Percentiles rank a stretch among this genome's conserved stretches.
Conservation (phyloP, 1,140 invertebrate species). For the Cryptotermes secundus region DNA sequence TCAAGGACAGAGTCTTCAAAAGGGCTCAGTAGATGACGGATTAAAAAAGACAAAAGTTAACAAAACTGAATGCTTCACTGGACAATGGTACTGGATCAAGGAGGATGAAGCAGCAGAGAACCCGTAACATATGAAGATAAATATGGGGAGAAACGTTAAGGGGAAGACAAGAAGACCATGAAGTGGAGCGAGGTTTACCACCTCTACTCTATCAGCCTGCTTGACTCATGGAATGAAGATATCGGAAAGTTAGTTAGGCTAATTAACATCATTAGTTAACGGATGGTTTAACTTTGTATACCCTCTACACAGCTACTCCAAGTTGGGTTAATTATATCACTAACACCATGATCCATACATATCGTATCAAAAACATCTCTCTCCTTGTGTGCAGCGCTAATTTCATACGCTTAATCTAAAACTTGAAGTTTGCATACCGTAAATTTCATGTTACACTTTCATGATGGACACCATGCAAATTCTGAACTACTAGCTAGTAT, state of each 20-base stretch:
- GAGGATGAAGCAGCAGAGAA: background rate
- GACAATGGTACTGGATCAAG: background rate
- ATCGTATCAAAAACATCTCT: slow-evolving; percentile 1
- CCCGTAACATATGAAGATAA: background rate
- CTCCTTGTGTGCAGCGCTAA: background rate
- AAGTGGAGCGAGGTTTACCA: background rate
- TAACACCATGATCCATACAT: background rate
- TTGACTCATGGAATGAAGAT: background rate
- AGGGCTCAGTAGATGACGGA: too few species aligned
- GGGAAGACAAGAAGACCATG: background rate
- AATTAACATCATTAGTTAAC: slow-evolving; percentile 15
- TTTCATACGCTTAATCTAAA: background rate
- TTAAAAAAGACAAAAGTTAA: too few species aligned
- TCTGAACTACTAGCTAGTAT: too few species aligned
- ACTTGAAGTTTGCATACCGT: background rate
- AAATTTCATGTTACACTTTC: too few species aligned
- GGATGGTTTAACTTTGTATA: slow-evolving; percentile 11
- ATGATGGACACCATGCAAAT: too few species aligned
- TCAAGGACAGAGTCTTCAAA: too few species aligned
- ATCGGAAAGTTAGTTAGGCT: slow-evolving; percentile 19
- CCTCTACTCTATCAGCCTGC: background rate
- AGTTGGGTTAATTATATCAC: slow-evolving; percentile 11
- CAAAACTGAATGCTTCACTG: too few species aligned
- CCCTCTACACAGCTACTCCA: background rate
- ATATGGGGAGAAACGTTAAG: background rate